Evolutionary conservation across 23 tunicate species (phyloP).

Genomic region (Trididemnum nubilum): DNA sequence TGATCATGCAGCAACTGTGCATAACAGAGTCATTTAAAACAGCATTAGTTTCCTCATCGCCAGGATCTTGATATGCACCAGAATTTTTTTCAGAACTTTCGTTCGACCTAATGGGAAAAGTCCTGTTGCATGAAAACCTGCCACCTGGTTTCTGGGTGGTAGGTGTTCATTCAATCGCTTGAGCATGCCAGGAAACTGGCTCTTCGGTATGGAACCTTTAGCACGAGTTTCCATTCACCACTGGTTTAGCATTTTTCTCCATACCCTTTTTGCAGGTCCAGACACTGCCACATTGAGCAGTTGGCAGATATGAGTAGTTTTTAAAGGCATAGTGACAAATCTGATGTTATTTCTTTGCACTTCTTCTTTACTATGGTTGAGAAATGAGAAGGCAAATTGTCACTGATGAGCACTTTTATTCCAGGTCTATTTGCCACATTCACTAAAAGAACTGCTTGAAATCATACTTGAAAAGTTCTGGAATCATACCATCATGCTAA

Average conservation of each 20-base stretch:
- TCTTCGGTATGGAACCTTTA: constrained; percentile 5
- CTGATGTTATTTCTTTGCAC: not conserved
- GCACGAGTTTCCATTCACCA: constrained; percentile 8
- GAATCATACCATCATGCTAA: constrained; percentile 25
- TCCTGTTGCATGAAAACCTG: constrained; percentile 13
- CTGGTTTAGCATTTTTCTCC: constrained; percentile 1
- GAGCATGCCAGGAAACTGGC: not conserved
- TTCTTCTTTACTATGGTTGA: not conserved
- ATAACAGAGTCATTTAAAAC: constrained; percentile 11
- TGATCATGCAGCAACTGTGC: not conserved
- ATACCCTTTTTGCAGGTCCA: not conserved
- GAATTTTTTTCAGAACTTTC: constrained; percentile 3
- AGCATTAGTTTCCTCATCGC: constrained; percentile 2
- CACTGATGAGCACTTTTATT: constrained; percentile 11
- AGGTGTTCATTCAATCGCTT: not conserved
- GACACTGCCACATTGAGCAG: constrained; percentile 28
- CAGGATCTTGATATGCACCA: not conserved
- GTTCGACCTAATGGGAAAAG: constrained; percentile 6
- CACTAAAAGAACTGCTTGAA: not conserved
- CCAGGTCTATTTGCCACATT: not conserved
- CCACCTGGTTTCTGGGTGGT: not conserved
- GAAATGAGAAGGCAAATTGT: constrained; percentile 34
- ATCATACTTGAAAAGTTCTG: not conserved
- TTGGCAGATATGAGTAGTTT: constrained; percentile 23
- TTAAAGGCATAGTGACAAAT: constrained; percentile 6